Base-by-base conservation (phyloP, 2,797 vertebrate species). In the Phylloscopus collybita region DNA sequence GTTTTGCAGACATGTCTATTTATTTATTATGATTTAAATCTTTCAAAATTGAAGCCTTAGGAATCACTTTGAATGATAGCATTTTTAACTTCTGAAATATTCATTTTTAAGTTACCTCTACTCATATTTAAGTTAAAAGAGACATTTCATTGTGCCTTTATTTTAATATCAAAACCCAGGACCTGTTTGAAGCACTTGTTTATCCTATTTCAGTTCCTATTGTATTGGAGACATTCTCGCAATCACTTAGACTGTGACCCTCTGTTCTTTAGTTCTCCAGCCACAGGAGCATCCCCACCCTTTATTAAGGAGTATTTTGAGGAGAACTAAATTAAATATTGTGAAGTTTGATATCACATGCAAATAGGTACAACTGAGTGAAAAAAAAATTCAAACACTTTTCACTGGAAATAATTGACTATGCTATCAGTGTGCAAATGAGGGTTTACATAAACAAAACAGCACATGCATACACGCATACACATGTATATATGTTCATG, bases 361-460 rank as follows among this genome's bases (percentile, higher is more conserved):
- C 72, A 96, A 95, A 96, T 90, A 84, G 13, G 14, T 81, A 56
- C 17, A 78, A 36, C 7, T 61, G 69, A 87, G 59, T 50, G 50
- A 80, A 91, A 82, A 92, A 88, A 80, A 53, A 74, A 85, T 74
- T 94, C 42, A 96, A 91, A 80, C 18, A 42, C 14, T 90, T 95
- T 82, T 88, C 60, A 78, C 32, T 92, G 62, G 82, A 96, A 93
- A 80, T 86, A 88, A 64, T 86, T 96, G 80, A 86, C 85, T 95
- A 89, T 91, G 65, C 30, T 88, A 86, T 93, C 82, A 78, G 73
- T 15, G 29, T 94, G 93, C 70, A 95, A 95, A 92, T 81, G 11
- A 34, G 7, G 26, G 72, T 81, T 96, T 92, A 42, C 26, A 65
- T 92, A 94, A 89, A 80, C 81, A 95, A 96, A 91, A 49, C 34